phyloP scores from a whole-genome alignment of 2,888 invertebrate genomes.

The Psococerastis gibbosa region DNA sequence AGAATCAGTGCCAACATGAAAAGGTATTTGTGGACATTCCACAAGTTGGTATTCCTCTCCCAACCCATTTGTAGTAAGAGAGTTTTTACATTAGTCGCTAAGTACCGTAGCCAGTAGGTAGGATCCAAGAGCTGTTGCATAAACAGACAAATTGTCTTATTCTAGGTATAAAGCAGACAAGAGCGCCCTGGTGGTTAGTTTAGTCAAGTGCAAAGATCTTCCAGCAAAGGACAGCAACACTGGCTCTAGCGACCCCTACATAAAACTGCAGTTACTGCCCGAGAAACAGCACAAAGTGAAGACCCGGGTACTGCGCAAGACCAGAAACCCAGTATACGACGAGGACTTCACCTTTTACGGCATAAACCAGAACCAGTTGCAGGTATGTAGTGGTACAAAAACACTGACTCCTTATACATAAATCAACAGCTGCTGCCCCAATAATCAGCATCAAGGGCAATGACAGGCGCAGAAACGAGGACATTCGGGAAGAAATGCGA shows the following conservation, averaged over 20 bases:
- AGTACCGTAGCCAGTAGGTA: too few species aligned
- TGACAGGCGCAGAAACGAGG: too few species aligned
- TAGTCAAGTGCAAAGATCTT: constrained; percentile 73
- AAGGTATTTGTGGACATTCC: too few species aligned
- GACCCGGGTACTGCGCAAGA: constrained; percentile 88
- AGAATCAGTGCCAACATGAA: too few species aligned
- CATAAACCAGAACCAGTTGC: constrained; percentile 64
- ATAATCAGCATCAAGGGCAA: too few species aligned
- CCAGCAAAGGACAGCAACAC: constrained; percentile 66
- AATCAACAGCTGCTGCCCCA: too few species aligned
- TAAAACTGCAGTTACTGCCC: constrained; percentile 90
- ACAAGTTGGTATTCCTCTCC: too few species aligned
- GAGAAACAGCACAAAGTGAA: constrained; percentile 97
- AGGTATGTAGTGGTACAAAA: constrained; percentile 29
- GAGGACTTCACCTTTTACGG: constrained; percentile 99
- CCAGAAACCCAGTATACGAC: constrained; percentile 90
- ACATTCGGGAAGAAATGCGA: too few species aligned
- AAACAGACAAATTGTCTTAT: constrained; percentile 16
- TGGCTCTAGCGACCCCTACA: constrained; percentile 86
- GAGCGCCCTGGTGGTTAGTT: constrained; percentile 77
- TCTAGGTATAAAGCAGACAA: constrained; percentile 75
- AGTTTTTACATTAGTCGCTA: too few species aligned
- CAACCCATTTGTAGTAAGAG: too few species aligned
- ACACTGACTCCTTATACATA: too few species aligned
- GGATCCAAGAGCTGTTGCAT: too few species aligned